Evolutionary conservation across 2,797 vertebrate genomes (phyloP).

Genomic region (Liparis tanakae): DNA sequence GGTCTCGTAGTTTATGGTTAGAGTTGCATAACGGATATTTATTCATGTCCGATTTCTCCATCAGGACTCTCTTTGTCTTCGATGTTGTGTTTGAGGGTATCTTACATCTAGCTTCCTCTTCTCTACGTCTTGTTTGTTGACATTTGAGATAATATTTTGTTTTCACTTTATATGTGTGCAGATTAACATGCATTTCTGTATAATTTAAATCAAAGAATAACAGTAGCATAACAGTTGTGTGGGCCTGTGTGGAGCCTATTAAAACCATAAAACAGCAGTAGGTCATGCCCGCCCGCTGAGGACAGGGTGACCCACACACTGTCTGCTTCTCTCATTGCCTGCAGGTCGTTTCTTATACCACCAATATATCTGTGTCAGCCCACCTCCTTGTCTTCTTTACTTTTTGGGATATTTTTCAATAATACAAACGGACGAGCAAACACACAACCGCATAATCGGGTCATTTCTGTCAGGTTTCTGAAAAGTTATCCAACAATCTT

Average conservation of each 20-base stretch:
- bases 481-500: background rate
- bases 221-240: slow-evolving; percentile 27
- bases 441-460: background rate
- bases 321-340: slow-evolving; percentile 25
- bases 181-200: background rate
- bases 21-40: background rate
- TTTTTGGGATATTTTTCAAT: background rate
- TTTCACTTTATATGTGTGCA: background rate
- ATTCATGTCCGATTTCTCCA: background rate
- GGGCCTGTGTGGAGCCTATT: slow-evolving; percentile 30
- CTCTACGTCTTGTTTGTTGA: background rate
- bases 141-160: background rate
- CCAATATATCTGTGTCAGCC: background rate
- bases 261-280: slow-evolving; percentile 41
- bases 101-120: background rate
- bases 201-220: background rate
- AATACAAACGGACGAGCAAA: background rate
- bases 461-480: background rate
- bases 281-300: slow-evolving; percentile 25
- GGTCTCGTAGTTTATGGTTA: background rate
- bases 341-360: background rate
- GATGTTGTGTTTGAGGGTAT: background rate
- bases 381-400: background rate
- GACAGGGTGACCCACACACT: slow-evolving; percentile 40
- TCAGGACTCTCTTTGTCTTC: background rate